phyloP scores from a whole-genome alignment of 1,140 invertebrate genomes.

The Drosophila obscura region DNA sequence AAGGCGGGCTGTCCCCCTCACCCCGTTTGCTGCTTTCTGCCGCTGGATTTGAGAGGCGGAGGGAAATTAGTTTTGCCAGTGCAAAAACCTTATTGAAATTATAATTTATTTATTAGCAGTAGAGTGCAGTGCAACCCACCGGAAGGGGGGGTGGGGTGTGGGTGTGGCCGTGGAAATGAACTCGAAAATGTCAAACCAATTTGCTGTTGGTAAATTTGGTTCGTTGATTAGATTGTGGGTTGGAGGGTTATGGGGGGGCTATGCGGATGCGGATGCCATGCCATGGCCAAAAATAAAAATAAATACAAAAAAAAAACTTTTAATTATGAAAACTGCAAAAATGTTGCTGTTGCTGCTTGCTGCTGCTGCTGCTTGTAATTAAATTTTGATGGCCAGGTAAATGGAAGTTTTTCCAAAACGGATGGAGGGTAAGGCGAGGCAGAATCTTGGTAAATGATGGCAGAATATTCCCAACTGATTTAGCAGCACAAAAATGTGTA shows the following conservation, averaged over 20 bases:
- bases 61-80: conserved; percentile 59
- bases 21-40: neutral
- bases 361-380: conserved; percentile 52
- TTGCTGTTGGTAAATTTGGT: conserved; percentile 55
- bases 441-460: conserved; percentile 32
- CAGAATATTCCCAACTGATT: conserved; percentile 47
- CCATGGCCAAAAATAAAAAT: conserved; percentile 44
- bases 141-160: neutral
- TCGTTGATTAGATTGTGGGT: conserved; percentile 60
- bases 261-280: conserved; percentile 14
- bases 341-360: conserved; percentile 35
- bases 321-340: conserved; percentile 70
- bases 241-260: too few relatives aligned
- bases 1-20: neutral
- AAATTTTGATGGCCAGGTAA: conserved; percentile 60
- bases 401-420: conserved; percentile 37
- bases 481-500: conserved; percentile 41
- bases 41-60: neutral
- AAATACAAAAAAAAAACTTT: conserved; percentile 31
- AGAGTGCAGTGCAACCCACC: neutral
- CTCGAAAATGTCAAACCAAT: conserved; percentile 67
- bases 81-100: conserved; percentile 71
- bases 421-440: conserved; percentile 1
- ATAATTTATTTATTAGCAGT: conserved; percentile 72
- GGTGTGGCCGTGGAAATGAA: conserved; percentile 32